Evolutionary conservation across 2,113 vertebrate genomes (phyloP), one percentile per base, ranked within the genome.

Genomic region (Gavia stellata): DNA sequence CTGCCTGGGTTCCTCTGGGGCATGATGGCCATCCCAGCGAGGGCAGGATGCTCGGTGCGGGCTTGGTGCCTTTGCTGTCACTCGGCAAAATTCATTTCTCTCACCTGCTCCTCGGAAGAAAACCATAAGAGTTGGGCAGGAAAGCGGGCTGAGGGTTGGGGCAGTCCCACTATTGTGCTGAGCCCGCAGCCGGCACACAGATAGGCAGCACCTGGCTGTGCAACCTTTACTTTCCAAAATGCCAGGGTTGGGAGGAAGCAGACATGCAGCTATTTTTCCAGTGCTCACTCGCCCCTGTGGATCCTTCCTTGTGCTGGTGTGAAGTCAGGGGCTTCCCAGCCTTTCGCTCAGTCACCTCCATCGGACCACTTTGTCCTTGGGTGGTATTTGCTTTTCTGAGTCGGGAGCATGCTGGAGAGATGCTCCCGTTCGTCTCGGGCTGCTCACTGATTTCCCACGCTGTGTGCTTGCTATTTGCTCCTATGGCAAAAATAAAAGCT

Each of bases 341-440:
- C 47, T 82, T 94, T 75, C 56, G 56, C 67, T 96, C 91, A 55
- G 78, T 96, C 91, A 96, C 92, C 66, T 98, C 90, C 84, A 93
- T 92, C 47, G 4, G 95, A 67, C 59, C 68, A 66, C 89, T 95
- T 95, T 94, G 97, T 95, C 98, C 95, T 98, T 97, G 97, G 88
- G 36, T 96, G 74, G 61, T 88, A 56, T 97, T 97, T 97, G 71
- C 96, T 96, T 95, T 97, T 45, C 84, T n/a, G 89, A 98, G 88
- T 90, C 82, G 71, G 79, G 91, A 90, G 92, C 3, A 23, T 91
- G 94, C 83, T 23, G 67, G 95, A 95, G 96, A 97, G 97, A 78
- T 3, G 75, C 87, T 94, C 90, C 74, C 0, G 7, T 80, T 73
- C 4, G 2, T 85, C 81, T 67, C 55, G 0, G 86, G 92, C 94